phyloP scores from a whole-genome alignment of 2,888 invertebrate genomes.

The Alloplasta piceator region DNA sequence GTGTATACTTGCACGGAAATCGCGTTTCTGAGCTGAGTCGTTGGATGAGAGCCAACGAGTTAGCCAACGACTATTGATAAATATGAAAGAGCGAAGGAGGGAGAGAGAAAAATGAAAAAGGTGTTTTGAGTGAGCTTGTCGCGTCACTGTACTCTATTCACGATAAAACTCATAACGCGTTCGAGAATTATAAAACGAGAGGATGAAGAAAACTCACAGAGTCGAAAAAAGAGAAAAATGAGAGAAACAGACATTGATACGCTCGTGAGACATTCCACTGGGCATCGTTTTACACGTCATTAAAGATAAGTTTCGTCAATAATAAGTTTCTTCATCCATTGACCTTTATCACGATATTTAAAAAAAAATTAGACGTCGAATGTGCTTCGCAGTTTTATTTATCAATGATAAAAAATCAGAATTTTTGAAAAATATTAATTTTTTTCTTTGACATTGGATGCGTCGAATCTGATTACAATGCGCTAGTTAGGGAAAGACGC shows the following conservation, averaged over 20 bases:
- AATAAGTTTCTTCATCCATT: background rate
- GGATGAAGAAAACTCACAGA: conserved; percentile 25
- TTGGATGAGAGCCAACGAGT: conserved; percentile 27
- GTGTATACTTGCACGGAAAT: conserved; percentile 73
- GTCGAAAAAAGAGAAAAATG: conserved; percentile 19
- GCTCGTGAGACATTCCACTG: background rate
- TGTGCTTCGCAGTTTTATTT: no score
- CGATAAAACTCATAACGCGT: conserved; percentile 75
- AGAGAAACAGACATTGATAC: conserved; percentile 50
- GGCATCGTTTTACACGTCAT: conserved; percentile 20
- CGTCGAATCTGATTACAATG: no score
- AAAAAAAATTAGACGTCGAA: no score
- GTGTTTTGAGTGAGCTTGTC: conserved; percentile 72
- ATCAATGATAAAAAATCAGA: no score
- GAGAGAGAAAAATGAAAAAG: conserved; percentile 58
- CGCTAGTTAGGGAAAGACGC: no score
- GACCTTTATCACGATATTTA: background rate
- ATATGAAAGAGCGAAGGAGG: conserved; percentile 15
- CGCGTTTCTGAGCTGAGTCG: conserved; percentile 72
- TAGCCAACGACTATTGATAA: conserved; percentile 34
- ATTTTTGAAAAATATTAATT: no score
- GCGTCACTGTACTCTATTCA: conserved; percentile 69
- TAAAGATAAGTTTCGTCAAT: conserved; percentile 9
- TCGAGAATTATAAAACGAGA: conserved; percentile 58
- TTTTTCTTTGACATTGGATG: no score